Evolutionary conservation across 2,113 vertebrate genomes (phyloP), one percentile per base, ranked within the genome.

Genomic region (Ceyx cyanopectus): DNA sequence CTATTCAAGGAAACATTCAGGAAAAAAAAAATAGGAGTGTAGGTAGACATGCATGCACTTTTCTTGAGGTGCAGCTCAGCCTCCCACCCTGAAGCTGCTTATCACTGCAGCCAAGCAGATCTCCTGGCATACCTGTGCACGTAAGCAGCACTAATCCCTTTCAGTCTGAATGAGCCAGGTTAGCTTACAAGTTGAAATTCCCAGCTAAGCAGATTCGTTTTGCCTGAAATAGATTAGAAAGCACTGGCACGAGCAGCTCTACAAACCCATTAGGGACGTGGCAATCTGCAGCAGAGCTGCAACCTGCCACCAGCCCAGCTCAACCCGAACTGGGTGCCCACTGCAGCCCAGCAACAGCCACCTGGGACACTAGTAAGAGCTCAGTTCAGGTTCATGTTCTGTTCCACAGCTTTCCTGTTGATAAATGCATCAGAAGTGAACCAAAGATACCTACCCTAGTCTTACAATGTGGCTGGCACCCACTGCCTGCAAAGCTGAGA

Each of bases 181-280:
- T 96, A 92, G 67, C 56, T 94, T 73, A 82, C 46, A 91, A 87
- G 79, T 94, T 80, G 66, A 89, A 92, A 93, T 60, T 89, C 85
- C 69, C 85, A 73, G 41, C 60, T 94, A 95, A 94, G 90, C 58
- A 87, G 91, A 95, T 94, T 91, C 0, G 0, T 73, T 89, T 92
- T 80, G 75, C 91, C 93, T 79, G 81, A 91, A 92, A 95, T 82
- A 87, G 87, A 92, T 94, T 76, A 93, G 50, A 51, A 85, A 90
- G 81, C 30, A 53, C 41, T 68, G 3, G 1, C 78, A 85, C 3
- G 32, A 91, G 75, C 78, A 82, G 58, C 22, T 85, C 81, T 74
- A 65, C 41, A 18, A 54, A 67, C 27, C 41, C 66, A 85, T 85
- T 69, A 69, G 75, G 93, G 32, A 63, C 0, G 0, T 1, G 3